These are phyloP conservation scores for Procambarus clarkii DNA, from an alignment of 1,140 invertebrate species.

Conservation along the genomic window DNA sequence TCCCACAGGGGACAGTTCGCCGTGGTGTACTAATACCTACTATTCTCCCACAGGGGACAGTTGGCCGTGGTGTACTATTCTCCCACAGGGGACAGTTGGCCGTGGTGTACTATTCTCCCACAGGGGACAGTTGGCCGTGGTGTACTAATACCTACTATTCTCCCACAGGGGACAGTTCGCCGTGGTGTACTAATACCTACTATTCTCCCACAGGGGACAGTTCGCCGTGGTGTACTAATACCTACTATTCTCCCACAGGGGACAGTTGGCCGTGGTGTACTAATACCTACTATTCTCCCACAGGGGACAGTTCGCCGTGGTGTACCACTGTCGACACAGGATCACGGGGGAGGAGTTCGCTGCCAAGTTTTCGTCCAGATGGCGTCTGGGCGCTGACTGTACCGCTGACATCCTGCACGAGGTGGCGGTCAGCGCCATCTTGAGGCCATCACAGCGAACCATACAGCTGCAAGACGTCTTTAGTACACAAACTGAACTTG, in stretches of 20 bases:
- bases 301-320: constrained; percentile 87
- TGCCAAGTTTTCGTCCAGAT: constrained; percentile 85
- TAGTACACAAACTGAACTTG: constrained; percentile 83
- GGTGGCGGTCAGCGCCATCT: constrained; percentile 82
- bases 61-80: background rate
- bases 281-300: constrained; percentile 72
- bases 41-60: no score
- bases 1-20: no score
- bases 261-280: background rate
- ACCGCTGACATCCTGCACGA: constrained; percentile 82
- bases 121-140: no score
- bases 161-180: constrained; percentile 85
- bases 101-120: no score
- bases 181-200: constrained; percentile 82
- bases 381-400: constrained; percentile 81
- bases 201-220: background rate
- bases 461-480: constrained; percentile 85
- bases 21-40: no score
- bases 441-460: constrained; percentile 81
- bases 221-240: background rate
- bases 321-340: constrained; percentile 82
- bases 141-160: constrained; percentile 67
- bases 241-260: no score
- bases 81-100: background rate
- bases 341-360: constrained; percentile 82